Percentiles rank a stretch among this genome's conserved stretches.
phyloP scores from a whole-genome alignment of 2,113 vertebrate genomes.

The Neogale vison region DNA sequence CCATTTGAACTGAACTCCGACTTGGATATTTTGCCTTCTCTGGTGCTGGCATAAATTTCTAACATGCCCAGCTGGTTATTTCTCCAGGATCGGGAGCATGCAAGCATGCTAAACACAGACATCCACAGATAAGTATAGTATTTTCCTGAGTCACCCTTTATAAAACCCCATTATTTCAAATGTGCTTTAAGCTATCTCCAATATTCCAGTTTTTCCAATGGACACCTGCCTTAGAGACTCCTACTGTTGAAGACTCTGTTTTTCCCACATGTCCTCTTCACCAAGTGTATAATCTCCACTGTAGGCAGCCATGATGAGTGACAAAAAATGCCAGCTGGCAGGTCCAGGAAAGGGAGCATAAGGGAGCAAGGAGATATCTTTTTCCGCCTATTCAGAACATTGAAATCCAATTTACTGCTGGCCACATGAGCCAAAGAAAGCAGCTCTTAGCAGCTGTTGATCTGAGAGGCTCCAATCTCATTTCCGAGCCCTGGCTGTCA shows the following conservation, averaged over 20 bases:
- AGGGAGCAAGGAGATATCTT: constrained; percentile 58
- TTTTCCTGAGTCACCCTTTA: constrained; percentile 24
- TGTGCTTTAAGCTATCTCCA: not conserved
- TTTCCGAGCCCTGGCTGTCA: not conserved
- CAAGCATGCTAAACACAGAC: not conserved
- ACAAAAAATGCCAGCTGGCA: constrained; percentile 46
- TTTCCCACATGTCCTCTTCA: not conserved
- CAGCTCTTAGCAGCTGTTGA: constrained; percentile 58
- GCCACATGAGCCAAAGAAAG: constrained; percentile 49
- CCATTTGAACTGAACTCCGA: not conserved
- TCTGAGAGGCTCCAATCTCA: constrained; percentile 31
- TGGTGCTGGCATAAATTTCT: not conserved
- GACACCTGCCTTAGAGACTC: not conserved
- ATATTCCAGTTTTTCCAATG: not conserved
- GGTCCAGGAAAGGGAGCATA: not conserved
- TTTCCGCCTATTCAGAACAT: constrained; percentile 70
- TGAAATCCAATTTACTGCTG: constrained; percentile 53
- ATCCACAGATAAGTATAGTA: not conserved
- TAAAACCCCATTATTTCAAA: not conserved
- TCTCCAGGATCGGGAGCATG: not conserved
- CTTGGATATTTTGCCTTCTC: constrained; percentile 5
- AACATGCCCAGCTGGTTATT: not conserved
- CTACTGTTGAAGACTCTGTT: not conserved
- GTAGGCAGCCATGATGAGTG: constrained; percentile 21
- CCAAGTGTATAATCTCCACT: not conserved